Evolutionary conservation across 2,797 vertebrate genomes (phyloP).

Genomic region (Carduelis carduelis): DNA sequence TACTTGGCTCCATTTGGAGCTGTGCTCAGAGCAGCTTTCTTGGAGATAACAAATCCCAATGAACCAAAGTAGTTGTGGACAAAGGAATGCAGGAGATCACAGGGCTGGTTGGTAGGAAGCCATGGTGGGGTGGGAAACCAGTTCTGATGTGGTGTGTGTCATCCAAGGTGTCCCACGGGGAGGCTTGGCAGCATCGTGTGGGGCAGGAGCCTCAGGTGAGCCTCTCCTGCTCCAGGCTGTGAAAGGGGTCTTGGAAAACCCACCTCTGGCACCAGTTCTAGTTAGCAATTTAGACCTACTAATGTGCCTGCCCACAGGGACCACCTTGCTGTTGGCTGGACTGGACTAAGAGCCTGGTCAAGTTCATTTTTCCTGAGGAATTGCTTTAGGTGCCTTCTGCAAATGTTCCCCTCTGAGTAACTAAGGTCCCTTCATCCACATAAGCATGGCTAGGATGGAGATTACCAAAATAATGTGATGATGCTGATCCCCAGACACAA

Average conservation of each 20-base stretch:
- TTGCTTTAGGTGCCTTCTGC: not conserved
- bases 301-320: not conserved
- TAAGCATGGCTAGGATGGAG: not conserved
- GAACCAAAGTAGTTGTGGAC: not conserved
- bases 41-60: not conserved
- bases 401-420: not conserved
- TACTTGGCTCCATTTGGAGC: not conserved
- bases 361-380: not conserved
- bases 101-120: not conserved
- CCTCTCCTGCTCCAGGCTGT: not conserved
- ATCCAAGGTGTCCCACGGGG: fast-evolving
- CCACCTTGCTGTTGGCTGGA: not conserved
- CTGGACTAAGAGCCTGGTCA: not conserved
- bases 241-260: not conserved
- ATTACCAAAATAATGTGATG: not conserved
- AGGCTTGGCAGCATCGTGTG: fast-evolving
- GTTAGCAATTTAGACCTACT: not conserved
- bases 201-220: not conserved
- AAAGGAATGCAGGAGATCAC: not conserved
- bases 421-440: fast-evolving
- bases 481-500: not conserved
- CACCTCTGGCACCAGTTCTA: not conserved
- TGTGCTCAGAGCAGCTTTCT: not conserved
- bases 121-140: not conserved
- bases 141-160: not conserved